A percentile compares a stretch with the other conserved stretches of the same genome.
These are phyloP conservation scores for Dione vanillae DNA, from an alignment of 2,888 invertebrate genomes.

Conservation along the genomic window DNA sequence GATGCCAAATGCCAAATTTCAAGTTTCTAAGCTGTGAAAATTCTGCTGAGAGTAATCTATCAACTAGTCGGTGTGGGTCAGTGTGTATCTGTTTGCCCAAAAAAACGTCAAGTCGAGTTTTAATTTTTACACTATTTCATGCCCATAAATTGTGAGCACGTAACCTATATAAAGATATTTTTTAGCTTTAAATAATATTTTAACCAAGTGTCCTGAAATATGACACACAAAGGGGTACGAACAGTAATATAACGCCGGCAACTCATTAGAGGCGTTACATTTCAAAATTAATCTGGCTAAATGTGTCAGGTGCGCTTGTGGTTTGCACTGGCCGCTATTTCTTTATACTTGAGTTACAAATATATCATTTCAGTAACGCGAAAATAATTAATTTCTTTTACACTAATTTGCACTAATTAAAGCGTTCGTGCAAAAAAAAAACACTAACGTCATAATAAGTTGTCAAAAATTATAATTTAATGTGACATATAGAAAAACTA, in stretches of 20 bases:
- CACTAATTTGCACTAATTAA: background rate
- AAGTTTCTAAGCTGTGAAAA: too few species aligned
- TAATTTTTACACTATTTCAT: too few species aligned
- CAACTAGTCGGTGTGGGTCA: too few species aligned
- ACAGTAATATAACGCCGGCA: slow-evolving; percentile 2
- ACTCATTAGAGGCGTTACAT: slow-evolving; percentile 23
- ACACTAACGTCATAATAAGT: background rate
- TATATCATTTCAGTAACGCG: background rate
- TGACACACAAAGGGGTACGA: slow-evolving; percentile 19
- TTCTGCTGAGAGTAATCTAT: too few species aligned
- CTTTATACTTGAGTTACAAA: slow-evolving; percentile 6
- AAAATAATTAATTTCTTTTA: background rate
- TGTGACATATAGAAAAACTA: background rate
- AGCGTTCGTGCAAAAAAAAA: background rate
- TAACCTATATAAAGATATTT: background rate
- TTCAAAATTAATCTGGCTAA: slow-evolving; percentile 27
- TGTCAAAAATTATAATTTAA: background rate
- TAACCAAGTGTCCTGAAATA: slow-evolving; percentile 5
- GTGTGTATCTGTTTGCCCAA: too few species aligned
- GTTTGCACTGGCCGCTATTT: slow-evolving; percentile 14
- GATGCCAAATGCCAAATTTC: too few species aligned
- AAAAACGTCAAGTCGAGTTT: too few species aligned
- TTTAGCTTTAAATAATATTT: background rate
- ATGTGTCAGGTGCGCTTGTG: slow-evolving; percentile 25
- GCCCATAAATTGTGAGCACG: too few species aligned